Percentiles rank a stretch among this genome's conserved stretches.
phyloP scores from a whole-genome alignment of 2,888 invertebrate genomes.

The Morinoia aosen region DNA sequence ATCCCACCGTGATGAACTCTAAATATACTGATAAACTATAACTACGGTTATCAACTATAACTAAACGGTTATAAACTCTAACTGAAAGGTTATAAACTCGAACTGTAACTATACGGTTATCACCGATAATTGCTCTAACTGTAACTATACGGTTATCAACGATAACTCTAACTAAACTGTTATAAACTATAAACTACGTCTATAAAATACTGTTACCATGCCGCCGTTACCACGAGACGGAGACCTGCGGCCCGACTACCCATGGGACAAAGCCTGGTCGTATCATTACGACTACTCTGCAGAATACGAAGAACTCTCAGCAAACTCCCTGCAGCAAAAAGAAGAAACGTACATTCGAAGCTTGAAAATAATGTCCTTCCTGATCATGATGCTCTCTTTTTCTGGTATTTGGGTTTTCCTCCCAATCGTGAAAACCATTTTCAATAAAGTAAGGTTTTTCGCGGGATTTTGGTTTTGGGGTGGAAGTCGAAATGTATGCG shows the following conservation, averaged over 20 bases:
- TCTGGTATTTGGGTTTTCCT: slow-evolving; percentile 5
- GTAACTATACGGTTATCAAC: too few species aligned
- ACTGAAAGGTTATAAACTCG: too few species aligned
- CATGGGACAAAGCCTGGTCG: background rate
- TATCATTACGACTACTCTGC: slow-evolving; percentile 24
- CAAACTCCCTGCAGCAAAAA: background rate
- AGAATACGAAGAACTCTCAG: slow-evolving; percentile 11
- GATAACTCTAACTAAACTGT: too few species aligned
- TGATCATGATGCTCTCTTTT: background rate
- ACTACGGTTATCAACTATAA: too few species aligned
- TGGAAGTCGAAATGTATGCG: background rate
- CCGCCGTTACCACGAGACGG: background rate
- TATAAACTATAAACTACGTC: too few species aligned
- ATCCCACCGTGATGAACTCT: too few species aligned
- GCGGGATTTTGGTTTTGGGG: background rate
- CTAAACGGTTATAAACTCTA: too few species aligned
- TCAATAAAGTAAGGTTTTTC: background rate
- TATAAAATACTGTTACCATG: background rate
- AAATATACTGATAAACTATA: too few species aligned
- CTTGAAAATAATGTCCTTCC: slow-evolving; percentile 27
- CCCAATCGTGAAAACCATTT: background rate
- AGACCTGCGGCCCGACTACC: background rate
- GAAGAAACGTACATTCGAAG: background rate
- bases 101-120: too few species aligned
- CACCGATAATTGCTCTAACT: too few species aligned